Evolutionary conservation across 2,113 vertebrate species (phyloP).

Genomic region (Dasyurus viverrinus): DNA sequence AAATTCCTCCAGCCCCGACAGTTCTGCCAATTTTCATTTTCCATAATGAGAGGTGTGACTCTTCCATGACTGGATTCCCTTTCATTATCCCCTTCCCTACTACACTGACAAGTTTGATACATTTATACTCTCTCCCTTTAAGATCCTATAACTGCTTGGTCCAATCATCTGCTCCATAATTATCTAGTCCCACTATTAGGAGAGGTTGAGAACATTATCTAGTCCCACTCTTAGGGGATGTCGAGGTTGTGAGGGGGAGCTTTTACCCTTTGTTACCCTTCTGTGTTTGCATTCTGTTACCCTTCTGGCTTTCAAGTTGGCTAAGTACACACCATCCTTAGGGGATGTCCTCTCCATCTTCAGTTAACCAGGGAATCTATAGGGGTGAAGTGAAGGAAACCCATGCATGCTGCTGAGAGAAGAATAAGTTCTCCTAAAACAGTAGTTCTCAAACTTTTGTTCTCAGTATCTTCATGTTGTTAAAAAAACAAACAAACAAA

Average conservation of each 20-base stretch:
- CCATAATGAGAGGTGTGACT: neutral
- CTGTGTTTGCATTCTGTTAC: neutral
- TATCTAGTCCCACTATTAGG: neutral
- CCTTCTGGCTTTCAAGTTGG: neutral
- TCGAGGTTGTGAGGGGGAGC: no score
- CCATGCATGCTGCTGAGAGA: neutral
- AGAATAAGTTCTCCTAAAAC: neutral
- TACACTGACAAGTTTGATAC: neutral
- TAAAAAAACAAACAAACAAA: no score
- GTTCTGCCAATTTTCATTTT: neutral
- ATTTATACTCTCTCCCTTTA: neutral
- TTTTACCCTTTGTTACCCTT: neutral
- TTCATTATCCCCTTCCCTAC: neutral
- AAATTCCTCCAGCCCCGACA: neutral
- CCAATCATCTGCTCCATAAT: neutral
- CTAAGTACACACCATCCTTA: neutral
- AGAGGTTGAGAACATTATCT: neutral
- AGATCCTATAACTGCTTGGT: neutral
- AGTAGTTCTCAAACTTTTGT: no score
- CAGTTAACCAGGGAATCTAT: neutral
- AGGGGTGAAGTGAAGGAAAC: neutral
- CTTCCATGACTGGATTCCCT: neutral
- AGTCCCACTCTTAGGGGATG: neutral
- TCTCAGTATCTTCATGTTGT: no score
- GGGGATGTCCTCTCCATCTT: neutral